These are phyloP conservation scores for Stomatorhinus walkeri DNA, from an alignment of 2,797 vertebrate genomes.

Conservation along the genomic window DNA sequence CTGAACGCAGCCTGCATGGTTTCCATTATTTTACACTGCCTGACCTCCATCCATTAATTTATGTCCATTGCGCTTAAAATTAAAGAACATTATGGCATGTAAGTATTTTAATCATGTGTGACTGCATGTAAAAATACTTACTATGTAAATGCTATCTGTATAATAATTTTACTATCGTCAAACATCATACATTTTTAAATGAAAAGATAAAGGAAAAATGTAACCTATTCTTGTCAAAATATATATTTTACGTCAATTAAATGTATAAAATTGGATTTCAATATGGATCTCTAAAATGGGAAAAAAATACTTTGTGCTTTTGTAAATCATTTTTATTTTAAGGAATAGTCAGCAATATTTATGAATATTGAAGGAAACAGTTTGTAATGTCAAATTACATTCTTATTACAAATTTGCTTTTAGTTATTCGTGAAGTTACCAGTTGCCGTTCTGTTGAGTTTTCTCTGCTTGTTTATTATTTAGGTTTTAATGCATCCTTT, in stretches of 20 bases:
- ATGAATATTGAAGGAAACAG: not conserved
- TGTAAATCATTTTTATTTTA: not conserved
- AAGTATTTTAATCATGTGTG: not conserved
- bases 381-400: not conserved
- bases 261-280: not conserved
- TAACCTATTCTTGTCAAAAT: not conserved
- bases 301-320: not conserved
- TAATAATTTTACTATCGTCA: not conserved
- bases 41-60: not conserved
- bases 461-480: not conserved
- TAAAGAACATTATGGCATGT: not conserved
- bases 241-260: not conserved
- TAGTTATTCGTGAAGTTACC: not conserved
- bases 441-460: not conserved
- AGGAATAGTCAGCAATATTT: not conserved
- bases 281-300: not conserved
- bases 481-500: not conserved
- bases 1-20: not conserved
- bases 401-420: not conserved
- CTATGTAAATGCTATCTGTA: not conserved
- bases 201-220: not conserved
- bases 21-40: not conserved
- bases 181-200: not conserved
- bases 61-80: not conserved
- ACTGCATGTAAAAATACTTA: not conserved